Percentiles rank a stretch among this genome's conserved stretches.
phyloP scores from a whole-genome alignment of 2,797 vertebrate genomes.

The Eulemur albifrons region DNA sequence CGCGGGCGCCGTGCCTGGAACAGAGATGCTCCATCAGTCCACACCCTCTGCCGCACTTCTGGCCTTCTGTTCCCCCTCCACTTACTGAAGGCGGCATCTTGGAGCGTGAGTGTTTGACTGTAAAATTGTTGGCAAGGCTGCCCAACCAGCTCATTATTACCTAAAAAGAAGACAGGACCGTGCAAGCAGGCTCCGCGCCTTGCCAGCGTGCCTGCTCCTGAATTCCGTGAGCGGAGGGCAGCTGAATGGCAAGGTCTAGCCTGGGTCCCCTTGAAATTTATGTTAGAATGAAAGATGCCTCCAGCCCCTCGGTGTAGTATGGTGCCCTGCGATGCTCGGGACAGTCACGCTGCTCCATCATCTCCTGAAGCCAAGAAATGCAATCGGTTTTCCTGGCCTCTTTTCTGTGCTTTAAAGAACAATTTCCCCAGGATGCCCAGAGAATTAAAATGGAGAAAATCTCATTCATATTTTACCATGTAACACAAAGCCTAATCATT shows the following conservation, averaged over 20 bases:
- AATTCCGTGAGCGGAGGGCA: not conserved
- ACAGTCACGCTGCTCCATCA: not conserved
- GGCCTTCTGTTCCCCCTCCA: not conserved
- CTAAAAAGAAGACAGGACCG: not conserved
- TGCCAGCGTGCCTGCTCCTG: not conserved
- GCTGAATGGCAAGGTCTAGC: not conserved
- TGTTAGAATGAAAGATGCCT: not conserved
- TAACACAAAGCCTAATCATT: not conserved
- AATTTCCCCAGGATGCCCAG: not conserved
- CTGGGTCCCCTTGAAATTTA: not conserved
- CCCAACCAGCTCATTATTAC: not conserved
- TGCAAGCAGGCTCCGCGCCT: not conserved
- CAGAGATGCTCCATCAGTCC: not conserved
- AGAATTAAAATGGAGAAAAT: constrained; percentile 42
- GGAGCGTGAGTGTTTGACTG: not conserved
- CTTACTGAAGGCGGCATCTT: not conserved
- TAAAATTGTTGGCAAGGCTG: not conserved
- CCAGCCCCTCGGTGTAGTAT: not conserved
- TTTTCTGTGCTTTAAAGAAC: constrained; percentile 46
- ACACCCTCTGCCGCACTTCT: not conserved
- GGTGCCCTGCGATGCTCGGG: not conserved
- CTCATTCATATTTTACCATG: constrained; percentile 11
- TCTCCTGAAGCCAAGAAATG: not conserved
- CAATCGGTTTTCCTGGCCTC: constrained; percentile 25
- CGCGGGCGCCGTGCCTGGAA: not conserved